phyloP scores from a whole-genome alignment of 1,140 invertebrate genomes.

The Bombyx mandarina region DNA sequence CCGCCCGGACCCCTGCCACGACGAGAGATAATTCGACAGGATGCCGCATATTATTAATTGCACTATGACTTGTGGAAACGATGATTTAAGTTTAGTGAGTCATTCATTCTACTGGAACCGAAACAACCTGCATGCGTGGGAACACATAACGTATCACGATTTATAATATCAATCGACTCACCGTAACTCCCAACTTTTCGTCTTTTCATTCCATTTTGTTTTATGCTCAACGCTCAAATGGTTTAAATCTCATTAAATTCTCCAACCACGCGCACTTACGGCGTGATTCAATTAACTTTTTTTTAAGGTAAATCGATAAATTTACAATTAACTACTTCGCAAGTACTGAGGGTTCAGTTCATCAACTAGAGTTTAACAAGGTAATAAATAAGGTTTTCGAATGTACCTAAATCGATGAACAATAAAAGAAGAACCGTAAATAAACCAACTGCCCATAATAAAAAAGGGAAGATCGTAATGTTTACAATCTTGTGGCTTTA shows the following conservation, averaged over 20 bases:
- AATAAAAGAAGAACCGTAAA: conserved; percentile 66
- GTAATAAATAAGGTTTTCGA: conserved; percentile 53
- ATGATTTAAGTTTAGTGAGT: conserved; percentile 65
- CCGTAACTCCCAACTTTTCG: conserved; percentile 17
- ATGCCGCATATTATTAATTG: conserved; percentile 71
- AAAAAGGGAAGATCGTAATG: conserved; percentile 68
- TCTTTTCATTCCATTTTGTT: conserved; percentile 12
- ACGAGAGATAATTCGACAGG: conserved; percentile 70
- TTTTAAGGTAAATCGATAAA: conserved; percentile 43
- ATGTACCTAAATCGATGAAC: conserved; percentile 36
- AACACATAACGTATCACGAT: conserved; percentile 40
- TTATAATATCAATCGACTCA: conserved; percentile 48
- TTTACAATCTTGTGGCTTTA: conserved; percentile 70
- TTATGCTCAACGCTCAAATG: conserved; percentile 14
- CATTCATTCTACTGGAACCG: conserved; percentile 59
- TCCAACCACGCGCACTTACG: conserved; percentile 16
- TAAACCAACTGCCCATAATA: conserved; percentile 57
- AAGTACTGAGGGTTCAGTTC: conserved; percentile 41
- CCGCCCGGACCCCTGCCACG: conserved; percentile 68
- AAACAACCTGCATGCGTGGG: conserved; percentile 46
- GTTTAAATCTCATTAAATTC: conserved; percentile 12
- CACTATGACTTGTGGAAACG: conserved; percentile 70
- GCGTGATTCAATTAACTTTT: conserved; percentile 44
- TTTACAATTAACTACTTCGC: conserved; percentile 48
- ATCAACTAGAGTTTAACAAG: conserved; percentile 67